Evolutionary conservation across 2,113 vertebrate species (phyloP).

Genomic region (Meles meles): DNA sequence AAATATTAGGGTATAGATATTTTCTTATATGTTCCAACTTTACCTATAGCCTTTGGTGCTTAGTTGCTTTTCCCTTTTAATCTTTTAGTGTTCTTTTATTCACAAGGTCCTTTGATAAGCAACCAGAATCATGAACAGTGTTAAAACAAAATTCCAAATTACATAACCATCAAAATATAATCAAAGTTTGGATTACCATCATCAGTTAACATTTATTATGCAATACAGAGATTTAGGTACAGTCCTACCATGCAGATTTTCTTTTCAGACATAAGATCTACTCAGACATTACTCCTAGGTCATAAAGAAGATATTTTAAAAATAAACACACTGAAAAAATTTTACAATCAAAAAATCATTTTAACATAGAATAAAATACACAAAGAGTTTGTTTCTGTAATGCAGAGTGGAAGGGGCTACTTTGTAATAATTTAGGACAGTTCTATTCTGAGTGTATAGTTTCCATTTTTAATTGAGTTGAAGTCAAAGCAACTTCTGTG

Average conservation of each 20-base stretch:
- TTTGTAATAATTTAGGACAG: not conserved
- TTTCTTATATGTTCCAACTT: not conserved
- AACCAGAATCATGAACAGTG: not conserved
- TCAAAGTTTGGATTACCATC: not conserved
- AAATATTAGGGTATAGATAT: not conserved
- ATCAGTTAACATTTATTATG: not conserved
- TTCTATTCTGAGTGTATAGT: not conserved
- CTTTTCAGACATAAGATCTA: not conserved
- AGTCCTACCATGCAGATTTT: not conserved
- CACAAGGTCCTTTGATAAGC: not conserved
- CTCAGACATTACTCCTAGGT: not conserved
- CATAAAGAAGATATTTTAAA: not conserved
- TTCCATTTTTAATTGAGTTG: not conserved
- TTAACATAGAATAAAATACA: not conserved
- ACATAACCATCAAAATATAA: not conserved
- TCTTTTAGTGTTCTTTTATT: not conserved
- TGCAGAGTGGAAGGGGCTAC: not conserved
- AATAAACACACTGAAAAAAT: not conserved
- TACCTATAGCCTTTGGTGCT: not conserved
- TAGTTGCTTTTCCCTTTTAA: not conserved
- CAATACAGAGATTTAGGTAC: not conserved
- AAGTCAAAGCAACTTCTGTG: not conserved
- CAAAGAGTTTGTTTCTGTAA: not conserved
- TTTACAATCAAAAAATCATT: not conserved
- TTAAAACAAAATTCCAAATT: slow-evolving; percentile 9